Evolutionary conservation across 2,888 invertebrate genomes (phyloP), one percentile per base, ranked within the genome.

Genomic region (Philopedon plagiatum): DNA sequence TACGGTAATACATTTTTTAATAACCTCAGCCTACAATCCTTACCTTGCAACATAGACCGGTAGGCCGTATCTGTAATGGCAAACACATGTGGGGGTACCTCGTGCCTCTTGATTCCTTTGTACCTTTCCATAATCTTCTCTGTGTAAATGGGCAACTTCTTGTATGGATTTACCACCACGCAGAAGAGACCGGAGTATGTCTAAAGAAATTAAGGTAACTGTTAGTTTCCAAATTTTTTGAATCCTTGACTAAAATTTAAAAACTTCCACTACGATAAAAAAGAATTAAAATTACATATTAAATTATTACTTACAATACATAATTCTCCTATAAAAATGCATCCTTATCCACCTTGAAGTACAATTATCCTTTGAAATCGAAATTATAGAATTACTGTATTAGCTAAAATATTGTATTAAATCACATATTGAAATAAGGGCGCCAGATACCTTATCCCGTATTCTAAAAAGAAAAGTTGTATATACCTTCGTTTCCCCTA

Each of bases 101-200:
- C 99, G 87, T 99, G 98, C 81, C 99, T 88, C 87, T 98, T 99
- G 88, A 98, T 98, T 80, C 99, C 99, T 91, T 99, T 99, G 90
- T 99, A 99, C 87, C 97, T 91, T 87, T 99, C 99, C 93, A 99
- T 97, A 81, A 99, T 96, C 89, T 96, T 96, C 89, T 99, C 99
- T 84, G 98, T 98, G 90, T 99, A 99, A 86, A 99, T 99, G 75
- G 99, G 98, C 85, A 99, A 90, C 87, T 94, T 94, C 89, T 98
- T 98, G 92, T 99, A 99, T 2, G 99, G 99, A 88, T 99, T 99
- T 80, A 99, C 98, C 81, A 99, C 99, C 84, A 99, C 99, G 88
- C 99, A 99, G 91, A 99, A 99, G 81, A 99, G 94, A 78, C 99
- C 99, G 78, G 99, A 99, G 88, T 99, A 99, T 80, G 99, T 99